Conservation (phyloP, 2,113 vertebrate species). For the Pygoscelis antarcticus region DNA sequence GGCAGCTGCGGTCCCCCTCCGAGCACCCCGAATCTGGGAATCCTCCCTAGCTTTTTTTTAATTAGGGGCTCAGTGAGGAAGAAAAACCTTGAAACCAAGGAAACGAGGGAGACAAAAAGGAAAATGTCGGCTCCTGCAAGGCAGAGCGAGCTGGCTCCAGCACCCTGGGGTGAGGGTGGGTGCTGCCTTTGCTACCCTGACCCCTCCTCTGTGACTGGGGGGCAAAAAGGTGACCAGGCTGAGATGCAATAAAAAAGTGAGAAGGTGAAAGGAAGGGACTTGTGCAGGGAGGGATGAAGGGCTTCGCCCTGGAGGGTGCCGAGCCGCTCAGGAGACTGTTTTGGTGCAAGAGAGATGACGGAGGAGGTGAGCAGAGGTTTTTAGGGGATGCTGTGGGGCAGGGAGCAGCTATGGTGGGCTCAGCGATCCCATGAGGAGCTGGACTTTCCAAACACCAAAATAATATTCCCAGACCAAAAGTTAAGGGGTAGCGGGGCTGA, state of each 20-base stretch:
- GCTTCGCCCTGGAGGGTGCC: neutral
- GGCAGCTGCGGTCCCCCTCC: neutral
- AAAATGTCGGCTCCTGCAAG: neutral
- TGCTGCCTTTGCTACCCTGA: constrained; percentile 13
- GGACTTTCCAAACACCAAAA: neutral
- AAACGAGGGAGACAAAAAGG: constrained; percentile 1
- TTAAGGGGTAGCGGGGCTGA: neutral
- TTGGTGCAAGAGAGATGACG: neutral
- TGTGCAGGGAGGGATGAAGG: neutral
- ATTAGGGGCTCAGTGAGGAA: neutral
- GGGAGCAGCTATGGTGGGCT: neutral
- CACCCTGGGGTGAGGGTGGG: neutral
- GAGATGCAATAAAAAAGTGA: neutral
- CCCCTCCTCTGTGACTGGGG: fast-evolving
- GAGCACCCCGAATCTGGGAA: neutral
- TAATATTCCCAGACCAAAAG: neutral
- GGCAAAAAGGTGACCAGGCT: neutral
- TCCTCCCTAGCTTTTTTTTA: neutral
- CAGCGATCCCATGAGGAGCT: neutral
- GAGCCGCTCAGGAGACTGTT: neutral
- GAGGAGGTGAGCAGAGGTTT: neutral
- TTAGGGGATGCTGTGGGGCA: neutral
- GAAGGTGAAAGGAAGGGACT: neutral
- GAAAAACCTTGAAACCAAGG: constrained; percentile 43
- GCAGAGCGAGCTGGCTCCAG: neutral